Evolutionary conservation across 1,140 invertebrate genomes (phyloP).

Genomic region (Ostrea edulis): DNA sequence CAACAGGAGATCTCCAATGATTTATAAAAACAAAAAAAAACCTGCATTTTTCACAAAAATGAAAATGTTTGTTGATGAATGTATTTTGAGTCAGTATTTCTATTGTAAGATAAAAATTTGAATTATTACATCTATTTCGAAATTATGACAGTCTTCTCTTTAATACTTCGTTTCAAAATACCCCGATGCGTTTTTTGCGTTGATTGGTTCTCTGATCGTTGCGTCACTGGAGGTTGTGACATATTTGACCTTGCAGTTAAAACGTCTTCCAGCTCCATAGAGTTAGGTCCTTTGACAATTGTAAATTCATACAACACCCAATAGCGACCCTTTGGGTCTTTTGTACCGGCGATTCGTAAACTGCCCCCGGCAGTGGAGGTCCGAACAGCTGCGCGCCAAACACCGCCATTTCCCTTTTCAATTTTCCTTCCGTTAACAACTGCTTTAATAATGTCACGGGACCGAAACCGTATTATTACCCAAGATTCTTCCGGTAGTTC

Average conservation of each 20-base stretch:
- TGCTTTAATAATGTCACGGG: conserved; percentile 1
- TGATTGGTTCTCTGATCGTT: conserved; percentile 25
- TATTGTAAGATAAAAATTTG: not conserved
- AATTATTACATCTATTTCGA: not conserved
- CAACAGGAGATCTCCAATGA: too few relatives aligned
- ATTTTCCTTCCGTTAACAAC: conserved; percentile 23
- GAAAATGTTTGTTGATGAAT: not conserved
- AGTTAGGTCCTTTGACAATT: conserved; percentile 10
- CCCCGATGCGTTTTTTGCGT: not conserved
- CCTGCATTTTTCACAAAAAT: too few relatives aligned
- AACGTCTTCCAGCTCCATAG: not conserved
- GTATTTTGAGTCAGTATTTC: not conserved
- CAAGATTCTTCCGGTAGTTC: not conserved
- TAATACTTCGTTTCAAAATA: not conserved
- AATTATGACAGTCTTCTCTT: conserved; percentile 1
- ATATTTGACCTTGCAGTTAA: not conserved
- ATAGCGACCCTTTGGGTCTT: not conserved
- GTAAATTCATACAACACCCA: conserved; percentile 23
- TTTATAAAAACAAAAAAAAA: too few relatives aligned
- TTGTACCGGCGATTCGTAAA: conserved; percentile 6
- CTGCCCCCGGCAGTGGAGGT: not conserved
- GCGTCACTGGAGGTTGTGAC: not conserved
- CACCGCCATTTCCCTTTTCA: not conserved
- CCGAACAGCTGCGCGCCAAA: not conserved
- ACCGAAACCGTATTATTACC: conserved; percentile 10